Conservation (phyloP, 2,888 invertebrate species). For the Nymphalis polychloros region DNA sequence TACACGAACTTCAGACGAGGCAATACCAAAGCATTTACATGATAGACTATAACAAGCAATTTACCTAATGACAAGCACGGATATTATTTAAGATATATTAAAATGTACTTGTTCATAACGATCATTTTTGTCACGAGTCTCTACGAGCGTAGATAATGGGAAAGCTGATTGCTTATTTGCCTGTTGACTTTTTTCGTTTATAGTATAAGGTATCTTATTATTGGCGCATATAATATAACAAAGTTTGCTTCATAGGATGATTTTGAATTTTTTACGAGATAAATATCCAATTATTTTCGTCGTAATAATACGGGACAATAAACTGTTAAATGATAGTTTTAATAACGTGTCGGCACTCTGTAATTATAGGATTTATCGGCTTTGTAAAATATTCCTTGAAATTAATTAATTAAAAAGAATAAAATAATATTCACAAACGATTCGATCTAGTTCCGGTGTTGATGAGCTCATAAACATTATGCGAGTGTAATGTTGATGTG, state of each 20-base stretch:
- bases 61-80: slow-evolving; percentile 28
- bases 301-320: too few relatives aligned
- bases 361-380: neutral
- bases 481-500: neutral
- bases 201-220: slow-evolving; percentile 12
- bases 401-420: too few relatives aligned
- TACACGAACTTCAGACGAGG: slow-evolving; percentile 23
- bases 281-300: neutral
- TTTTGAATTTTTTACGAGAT: neutral
- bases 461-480: neutral
- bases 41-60: slow-evolving; percentile 31
- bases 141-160: slow-evolving; percentile 28
- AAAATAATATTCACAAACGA: neutral
- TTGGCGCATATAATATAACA: slow-evolving; percentile 1
- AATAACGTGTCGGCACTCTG: too few relatives aligned
- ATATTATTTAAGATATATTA: slow-evolving; percentile 31
- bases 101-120: slow-evolving; percentile 30
- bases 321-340: too few relatives aligned
- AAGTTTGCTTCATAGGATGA: neutral
- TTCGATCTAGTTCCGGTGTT: slow-evolving; percentile 3
- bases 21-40: slow-evolving; percentile 26
- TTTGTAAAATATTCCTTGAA: slow-evolving; percentile 15
- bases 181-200: slow-evolving; percentile 22
- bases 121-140: slow-evolving; percentile 23
- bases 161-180: slow-evolving; percentile 31